phyloP scores from a whole-genome alignment of 2,888 invertebrate species.

The Xylota sylvarum region DNA sequence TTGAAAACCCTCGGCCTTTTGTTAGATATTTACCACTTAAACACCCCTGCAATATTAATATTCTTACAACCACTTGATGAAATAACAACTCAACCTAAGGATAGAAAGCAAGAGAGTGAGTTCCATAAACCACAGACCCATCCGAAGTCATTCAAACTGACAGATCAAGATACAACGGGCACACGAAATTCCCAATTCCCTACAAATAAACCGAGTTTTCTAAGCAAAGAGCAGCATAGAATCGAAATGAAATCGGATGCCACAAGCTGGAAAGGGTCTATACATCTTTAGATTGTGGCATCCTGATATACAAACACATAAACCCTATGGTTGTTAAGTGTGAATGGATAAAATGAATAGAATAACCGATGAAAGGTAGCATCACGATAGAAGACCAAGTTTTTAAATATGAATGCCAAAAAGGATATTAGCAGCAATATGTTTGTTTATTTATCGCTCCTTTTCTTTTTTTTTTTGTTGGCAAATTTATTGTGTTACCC shows the following conservation, averaged over 20 bases:
- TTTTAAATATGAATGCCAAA: conserved; percentile 44
- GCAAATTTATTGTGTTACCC: conserved; percentile 54
- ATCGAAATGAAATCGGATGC: conserved; percentile 22
- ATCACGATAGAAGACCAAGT: conserved; percentile 39
- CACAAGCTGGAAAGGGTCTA: background rate
- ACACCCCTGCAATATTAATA: conserved; percentile 49
- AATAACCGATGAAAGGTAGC: conserved; percentile 39
- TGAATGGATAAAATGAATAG: conserved; percentile 27
- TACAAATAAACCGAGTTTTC: background rate
- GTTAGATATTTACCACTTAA: conserved; percentile 39
- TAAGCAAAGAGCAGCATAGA: background rate
- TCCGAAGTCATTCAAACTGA: conserved; percentile 60
- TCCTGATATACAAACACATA: conserved; percentile 18
- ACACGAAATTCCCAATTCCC: conserved; percentile 31
- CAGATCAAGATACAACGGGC: conserved; percentile 57
- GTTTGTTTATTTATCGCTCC: conserved; percentile 61
- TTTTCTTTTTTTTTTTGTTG: conserved; percentile 8
- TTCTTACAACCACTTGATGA: conserved; percentile 46
- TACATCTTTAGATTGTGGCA: conserved; percentile 31
- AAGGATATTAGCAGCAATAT: conserved; percentile 72
- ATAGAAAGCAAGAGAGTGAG: background rate
- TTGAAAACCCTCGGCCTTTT: conserved; percentile 11
- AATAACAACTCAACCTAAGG: conserved; percentile 1
- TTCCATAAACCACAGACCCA: conserved; percentile 44
- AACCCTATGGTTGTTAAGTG: conserved; percentile 31